Conservation (phyloP, 2,888 invertebrate species). For the Chelonus formosanus region DNA sequence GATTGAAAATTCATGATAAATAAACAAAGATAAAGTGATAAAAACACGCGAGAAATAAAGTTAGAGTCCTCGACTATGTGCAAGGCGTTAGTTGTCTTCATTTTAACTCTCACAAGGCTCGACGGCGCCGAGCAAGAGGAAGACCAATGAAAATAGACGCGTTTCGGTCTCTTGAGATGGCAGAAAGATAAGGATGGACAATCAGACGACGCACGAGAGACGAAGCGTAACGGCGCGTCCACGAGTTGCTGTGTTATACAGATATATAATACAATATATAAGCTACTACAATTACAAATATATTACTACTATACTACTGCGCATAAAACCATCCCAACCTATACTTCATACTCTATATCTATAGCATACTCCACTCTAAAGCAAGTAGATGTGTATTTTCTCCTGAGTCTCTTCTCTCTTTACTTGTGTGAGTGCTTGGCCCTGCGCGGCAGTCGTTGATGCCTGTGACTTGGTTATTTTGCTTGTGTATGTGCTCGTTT, state of each 20-base stretch:
- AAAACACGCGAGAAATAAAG: constrained; percentile 3
- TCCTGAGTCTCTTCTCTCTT: constrained; percentile 3
- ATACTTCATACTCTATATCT: constrained; percentile 1
- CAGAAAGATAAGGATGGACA: constrained; percentile 10
- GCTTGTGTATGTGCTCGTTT: neutral
- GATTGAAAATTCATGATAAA: neutral
- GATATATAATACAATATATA: too few relatives aligned
- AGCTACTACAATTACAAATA: constrained; percentile 1
- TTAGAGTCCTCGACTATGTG: neutral
- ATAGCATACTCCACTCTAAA: neutral
- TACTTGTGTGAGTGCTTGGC: constrained; percentile 18
- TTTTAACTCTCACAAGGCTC: neutral
- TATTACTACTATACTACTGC: neutral
- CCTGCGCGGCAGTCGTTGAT: constrained; percentile 22
- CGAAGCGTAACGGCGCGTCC: constrained; percentile 19
- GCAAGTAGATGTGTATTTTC: constrained; percentile 16
- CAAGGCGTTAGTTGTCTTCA: neutral
- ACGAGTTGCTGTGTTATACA: neutral
- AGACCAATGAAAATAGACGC: constrained; percentile 24
- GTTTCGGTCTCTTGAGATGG: neutral
- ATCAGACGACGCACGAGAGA: constrained; percentile 11
- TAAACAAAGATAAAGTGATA: constrained; percentile 7
- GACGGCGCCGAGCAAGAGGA: too few relatives aligned
- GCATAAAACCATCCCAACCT: constrained; percentile 2
- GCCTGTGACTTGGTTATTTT: constrained; percentile 3